Conservation (phyloP, 2,888 invertebrate species). For the Mechanitis messenoides region DNA sequence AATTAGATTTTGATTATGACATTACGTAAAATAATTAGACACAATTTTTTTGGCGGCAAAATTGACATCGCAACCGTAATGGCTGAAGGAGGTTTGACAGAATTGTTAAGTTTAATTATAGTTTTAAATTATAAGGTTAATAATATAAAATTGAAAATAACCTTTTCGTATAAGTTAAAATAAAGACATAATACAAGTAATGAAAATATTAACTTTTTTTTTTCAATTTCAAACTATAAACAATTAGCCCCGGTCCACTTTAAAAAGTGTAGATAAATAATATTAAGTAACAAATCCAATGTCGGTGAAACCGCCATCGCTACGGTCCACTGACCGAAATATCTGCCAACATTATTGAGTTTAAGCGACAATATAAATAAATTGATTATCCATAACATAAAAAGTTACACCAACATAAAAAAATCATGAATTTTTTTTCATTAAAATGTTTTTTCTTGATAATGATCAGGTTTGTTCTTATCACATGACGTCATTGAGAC, state of each 20-base stretch:
- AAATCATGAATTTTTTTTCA: too few species aligned
- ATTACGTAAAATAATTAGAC: slow-evolving; percentile 40
- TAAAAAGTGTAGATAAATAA: slow-evolving; percentile 51
- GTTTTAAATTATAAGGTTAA: too few species aligned
- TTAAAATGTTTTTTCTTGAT: not conserved
- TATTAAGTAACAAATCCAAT: slow-evolving; percentile 68
- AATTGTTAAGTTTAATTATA: not conserved
- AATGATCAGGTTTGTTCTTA: not conserved
- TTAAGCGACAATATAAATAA: slow-evolving; percentile 40
- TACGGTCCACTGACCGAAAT: slow-evolving; percentile 63
- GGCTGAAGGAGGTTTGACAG: slow-evolving; percentile 34
- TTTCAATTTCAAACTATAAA: not conserved
- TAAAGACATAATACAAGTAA: too few species aligned
- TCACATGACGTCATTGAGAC: slow-evolving; percentile 30
- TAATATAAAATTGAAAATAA: too few species aligned
- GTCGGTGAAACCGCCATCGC: slow-evolving; percentile 61
- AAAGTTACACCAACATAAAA: not conserved
- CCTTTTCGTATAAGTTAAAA: too few species aligned
- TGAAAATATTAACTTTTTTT: too few species aligned
- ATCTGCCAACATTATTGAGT: slow-evolving; percentile 56
- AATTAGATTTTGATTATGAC: slow-evolving; percentile 34
- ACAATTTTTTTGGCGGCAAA: slow-evolving; percentile 37
- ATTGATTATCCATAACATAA: slow-evolving; percentile 4
- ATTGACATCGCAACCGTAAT: slow-evolving; percentile 46
- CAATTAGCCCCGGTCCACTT: not conserved